Conservation (phyloP, 2,888 invertebrate genomes). For the Hydrotaea cyrtoneurina region DNA sequence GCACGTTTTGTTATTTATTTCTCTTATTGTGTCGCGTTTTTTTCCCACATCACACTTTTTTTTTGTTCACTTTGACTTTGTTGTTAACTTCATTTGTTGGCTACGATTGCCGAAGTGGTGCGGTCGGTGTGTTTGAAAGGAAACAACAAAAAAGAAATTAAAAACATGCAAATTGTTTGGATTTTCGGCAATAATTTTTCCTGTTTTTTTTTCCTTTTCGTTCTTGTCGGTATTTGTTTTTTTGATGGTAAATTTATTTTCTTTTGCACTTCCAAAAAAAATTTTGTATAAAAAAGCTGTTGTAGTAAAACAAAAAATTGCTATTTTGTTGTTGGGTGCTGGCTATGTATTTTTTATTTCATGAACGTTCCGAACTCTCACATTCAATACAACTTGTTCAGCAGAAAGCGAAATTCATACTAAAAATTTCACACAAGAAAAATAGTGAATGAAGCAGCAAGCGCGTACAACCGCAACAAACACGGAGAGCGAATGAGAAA, state of each 20-base stretch:
- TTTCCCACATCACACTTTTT: too few relatives aligned
- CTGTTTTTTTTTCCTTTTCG: constrained; percentile 4
- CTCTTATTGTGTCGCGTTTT: too few relatives aligned
- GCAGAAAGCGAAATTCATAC: constrained; percentile 81
- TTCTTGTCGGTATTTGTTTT: not conserved
- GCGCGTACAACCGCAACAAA: constrained; percentile 61
- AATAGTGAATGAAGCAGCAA: constrained; percentile 71
- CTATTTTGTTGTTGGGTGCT: constrained; percentile 29
- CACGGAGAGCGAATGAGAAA: constrained; percentile 25
- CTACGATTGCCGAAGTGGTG: not conserved
- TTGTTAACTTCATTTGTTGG: constrained; percentile 1
- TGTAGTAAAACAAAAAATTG: constrained; percentile 23
- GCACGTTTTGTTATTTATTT: too few relatives aligned
- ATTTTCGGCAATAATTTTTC: constrained; percentile 51
- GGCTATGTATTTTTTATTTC: constrained; percentile 59
- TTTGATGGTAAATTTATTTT: constrained; percentile 32
- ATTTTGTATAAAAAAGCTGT: constrained; percentile 36
- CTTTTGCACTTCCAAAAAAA: constrained; percentile 35
- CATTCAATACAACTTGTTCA: constrained; percentile 76
- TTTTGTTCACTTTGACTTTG: not conserved
- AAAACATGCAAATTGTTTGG: constrained; percentile 33
- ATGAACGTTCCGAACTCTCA: constrained; percentile 67
- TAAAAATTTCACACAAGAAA: constrained; percentile 73
- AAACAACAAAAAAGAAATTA: not conserved
- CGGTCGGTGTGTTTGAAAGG: not conserved